Evolutionary conservation across 1,140 invertebrate genomes (phyloP).

Genomic region (Trichoplusia ni): DNA sequence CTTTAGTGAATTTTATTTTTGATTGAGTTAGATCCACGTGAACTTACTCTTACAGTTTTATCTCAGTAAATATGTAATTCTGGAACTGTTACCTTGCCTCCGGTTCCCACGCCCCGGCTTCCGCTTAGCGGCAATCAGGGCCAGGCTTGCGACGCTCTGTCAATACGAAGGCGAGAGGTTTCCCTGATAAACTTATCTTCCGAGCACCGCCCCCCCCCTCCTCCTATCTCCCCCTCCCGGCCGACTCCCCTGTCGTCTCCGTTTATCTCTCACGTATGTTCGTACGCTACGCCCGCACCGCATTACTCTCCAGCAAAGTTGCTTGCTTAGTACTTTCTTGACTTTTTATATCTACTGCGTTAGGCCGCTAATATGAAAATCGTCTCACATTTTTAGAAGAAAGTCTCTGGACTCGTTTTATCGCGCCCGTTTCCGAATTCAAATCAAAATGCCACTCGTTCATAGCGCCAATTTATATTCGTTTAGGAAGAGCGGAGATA

Average conservation of each 20-base stretch:
- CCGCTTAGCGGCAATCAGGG: slow-evolving; percentile 75
- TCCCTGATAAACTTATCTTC: slow-evolving; percentile 79
- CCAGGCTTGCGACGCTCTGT: slow-evolving; percentile 72
- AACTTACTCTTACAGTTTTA: slow-evolving; percentile 40
- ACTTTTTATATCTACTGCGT: slow-evolving; percentile 47
- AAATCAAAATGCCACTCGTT: slow-evolving; percentile 36
- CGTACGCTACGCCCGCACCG: slow-evolving; percentile 52
- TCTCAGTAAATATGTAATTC: slow-evolving; percentile 45
- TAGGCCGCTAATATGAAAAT: slow-evolving; percentile 35
- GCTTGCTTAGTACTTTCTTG: slow-evolving; percentile 47
- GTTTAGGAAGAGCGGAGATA: slow-evolving; percentile 55
- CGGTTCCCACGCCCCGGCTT: slow-evolving; percentile 66
- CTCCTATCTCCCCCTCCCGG: slow-evolving; percentile 28
- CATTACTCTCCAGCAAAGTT: slow-evolving; percentile 52
- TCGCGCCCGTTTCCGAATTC: slow-evolving; percentile 31
- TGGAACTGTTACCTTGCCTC: slow-evolving; percentile 58
- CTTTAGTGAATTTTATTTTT: slow-evolving; percentile 3
- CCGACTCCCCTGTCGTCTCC: slow-evolving; percentile 56
- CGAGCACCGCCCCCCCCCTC: slow-evolving; percentile 46
- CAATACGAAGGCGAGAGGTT: slow-evolving; percentile 77
- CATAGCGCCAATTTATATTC: slow-evolving; percentile 50
- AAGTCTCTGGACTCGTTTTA: slow-evolving; percentile 27
- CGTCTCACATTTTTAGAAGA: slow-evolving; percentile 21
- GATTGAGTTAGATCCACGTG: slow-evolving; percentile 8
- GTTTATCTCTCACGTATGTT: slow-evolving; percentile 71